Base-by-base conservation (phyloP, 2,888 invertebrate genomes). In the Athripsodes cinereus region DNA sequence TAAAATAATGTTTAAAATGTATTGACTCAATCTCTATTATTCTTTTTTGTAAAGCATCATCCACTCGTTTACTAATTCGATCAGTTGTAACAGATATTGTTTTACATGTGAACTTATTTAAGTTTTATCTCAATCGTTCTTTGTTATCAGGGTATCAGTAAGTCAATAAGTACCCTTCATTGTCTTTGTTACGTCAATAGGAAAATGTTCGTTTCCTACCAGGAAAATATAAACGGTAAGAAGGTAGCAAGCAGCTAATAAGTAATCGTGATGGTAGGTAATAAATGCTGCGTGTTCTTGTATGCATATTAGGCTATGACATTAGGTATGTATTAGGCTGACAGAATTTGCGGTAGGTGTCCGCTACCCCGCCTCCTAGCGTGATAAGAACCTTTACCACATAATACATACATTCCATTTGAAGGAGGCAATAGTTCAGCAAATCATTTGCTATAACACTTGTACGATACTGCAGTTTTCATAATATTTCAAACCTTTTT, bases 271-370 rank as follows among this genome's bases (percentile, higher is more conserved):
- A 26, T 26, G 26, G 26, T 26, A 26, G 26, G 26, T 26, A 26
- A 26, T 26, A 26, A 26, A 40, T 13, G 40, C 40, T 60, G 62
- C 62, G 62, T 62, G 62, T 49, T 53, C 49, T 47, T 48, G 55
- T 62, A 62, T 62, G 62, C 60, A 62, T 60, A 62, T 62, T 57
- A 60, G 58, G 57, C 52, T 48, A 49, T 44, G 26, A 35, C 51
- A 51, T 44, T 40, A 60, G 56, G 51, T 56, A n/a, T n/a, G n/a
- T n/a, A 51, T 51, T 51, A 60, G 58, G 58, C 53, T 55, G 57
- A 56, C 60, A 56, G 57, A 48, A 58, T 53, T 53, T 48, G 59
- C 53, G 49, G 61, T 55, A 55, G 57, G 59, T 59, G 54, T 58
- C 58, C 49, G 22, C 50, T 35, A 44, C 49, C 40, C 31, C 56